Conservation (phyloP, 2,888 invertebrate genomes). For the Tinea pellionella region DNA sequence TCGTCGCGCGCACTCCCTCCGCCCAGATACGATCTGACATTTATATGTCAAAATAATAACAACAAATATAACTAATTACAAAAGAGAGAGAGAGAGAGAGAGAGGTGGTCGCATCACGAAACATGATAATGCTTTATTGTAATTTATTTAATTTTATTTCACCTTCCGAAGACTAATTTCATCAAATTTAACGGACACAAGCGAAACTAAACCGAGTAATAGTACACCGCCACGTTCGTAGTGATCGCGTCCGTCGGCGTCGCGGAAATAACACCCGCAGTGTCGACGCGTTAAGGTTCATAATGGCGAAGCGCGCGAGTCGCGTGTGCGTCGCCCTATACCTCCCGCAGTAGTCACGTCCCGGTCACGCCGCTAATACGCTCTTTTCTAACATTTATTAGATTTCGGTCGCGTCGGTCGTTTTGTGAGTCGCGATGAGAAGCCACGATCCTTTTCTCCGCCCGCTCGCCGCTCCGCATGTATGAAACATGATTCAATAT, state of each 20-base stretch:
- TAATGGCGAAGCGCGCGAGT: not conserved
- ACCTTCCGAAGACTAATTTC: not conserved
- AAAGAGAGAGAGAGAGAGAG: too few species aligned
- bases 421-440: not conserved
- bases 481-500: too few species aligned
- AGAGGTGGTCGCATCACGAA: too few species aligned
- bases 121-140: not conserved
- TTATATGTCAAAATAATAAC: not conserved
- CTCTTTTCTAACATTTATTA: slow-evolving; percentile 5
- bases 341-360: slow-evolving; percentile 6
- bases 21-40: not conserved
- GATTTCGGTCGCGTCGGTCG: not conserved
- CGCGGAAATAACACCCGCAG: not conserved
- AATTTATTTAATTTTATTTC: not conserved
- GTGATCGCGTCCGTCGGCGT: not conserved
- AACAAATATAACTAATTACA: not conserved
- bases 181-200: not conserved
- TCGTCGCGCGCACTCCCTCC: not conserved
- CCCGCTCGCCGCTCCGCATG: not conserved
- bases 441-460: too few species aligned
- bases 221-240: not conserved
- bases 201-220: not conserved
- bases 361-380: not conserved
- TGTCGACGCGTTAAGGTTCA: not conserved
- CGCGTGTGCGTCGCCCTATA: not conserved